Evolutionary conservation across 2,888 invertebrate species (phyloP).

Genomic region (Mactromeris polynyma): DNA sequence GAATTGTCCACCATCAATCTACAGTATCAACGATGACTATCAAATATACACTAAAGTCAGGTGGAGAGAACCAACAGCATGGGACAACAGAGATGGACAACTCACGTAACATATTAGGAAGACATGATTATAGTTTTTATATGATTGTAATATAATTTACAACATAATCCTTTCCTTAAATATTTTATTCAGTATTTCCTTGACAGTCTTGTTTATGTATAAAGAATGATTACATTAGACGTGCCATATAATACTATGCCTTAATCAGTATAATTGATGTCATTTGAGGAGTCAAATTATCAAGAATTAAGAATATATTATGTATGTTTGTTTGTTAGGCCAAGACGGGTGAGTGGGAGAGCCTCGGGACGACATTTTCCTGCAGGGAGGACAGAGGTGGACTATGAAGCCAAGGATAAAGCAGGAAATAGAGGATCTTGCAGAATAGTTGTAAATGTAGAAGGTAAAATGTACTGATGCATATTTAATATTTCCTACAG

Average conservation of each 20-base stretch:
- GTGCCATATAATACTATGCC: no score
- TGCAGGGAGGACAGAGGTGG: background rate
- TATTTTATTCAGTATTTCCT: no score
- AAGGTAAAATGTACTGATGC: slow-evolving; percentile 12
- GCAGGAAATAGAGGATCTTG: slow-evolving; percentile 24
- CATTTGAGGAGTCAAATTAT: no score
- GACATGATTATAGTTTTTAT: background rate
- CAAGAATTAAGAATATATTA: no score
- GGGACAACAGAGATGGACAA: slow-evolving; percentile 31
- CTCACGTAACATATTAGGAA: slow-evolving; percentile 39
- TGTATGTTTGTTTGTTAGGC: slow-evolving; percentile 1
- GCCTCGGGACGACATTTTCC: slow-evolving; percentile 43
- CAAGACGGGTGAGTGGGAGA: slow-evolving; percentile 21
- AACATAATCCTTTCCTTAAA: no score
- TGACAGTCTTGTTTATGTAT: no score
- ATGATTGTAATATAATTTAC: no score
- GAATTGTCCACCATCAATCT: background rate
- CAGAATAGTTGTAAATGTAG: slow-evolving; percentile 18
- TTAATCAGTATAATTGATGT: no score
- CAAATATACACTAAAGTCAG: slow-evolving; percentile 17
- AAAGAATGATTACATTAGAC: no score
- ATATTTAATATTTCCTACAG: no score
- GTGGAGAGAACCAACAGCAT: slow-evolving; percentile 33
- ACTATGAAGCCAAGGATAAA: slow-evolving; percentile 42
- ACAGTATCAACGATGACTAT: slow-evolving; percentile 21